Evolutionary conservation across 2,113 vertebrate genomes (phyloP).

Genomic region (Odontophorus gujanensis): DNA sequence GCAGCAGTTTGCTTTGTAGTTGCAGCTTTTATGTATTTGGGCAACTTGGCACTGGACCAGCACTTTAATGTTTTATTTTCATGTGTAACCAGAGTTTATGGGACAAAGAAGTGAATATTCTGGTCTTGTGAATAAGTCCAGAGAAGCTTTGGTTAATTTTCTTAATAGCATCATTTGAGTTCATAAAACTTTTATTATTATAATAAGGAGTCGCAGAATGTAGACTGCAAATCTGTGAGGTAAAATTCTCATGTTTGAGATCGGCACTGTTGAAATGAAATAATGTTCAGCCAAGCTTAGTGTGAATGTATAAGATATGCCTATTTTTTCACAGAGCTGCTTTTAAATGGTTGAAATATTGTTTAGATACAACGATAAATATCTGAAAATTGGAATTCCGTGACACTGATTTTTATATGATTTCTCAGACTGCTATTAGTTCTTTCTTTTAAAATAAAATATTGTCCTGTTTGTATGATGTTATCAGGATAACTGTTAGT

Average conservation of each 20-base stretch:
- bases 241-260: background rate
- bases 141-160: conserved; percentile 41
- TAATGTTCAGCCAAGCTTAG: background rate
- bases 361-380: background rate
- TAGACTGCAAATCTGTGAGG: conserved; percentile 7
- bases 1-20: conserved; percentile 17
- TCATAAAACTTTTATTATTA: conserved; percentile 47
- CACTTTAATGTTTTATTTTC: conserved; percentile 38
- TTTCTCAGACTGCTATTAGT: background rate
- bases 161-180: conserved; percentile 36
- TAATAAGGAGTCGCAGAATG: conserved; percentile 24
- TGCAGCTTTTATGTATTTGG: background rate
- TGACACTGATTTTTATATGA: background rate
- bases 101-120: conserved; percentile 31
- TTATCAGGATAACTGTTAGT: background rate
- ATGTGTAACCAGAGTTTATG: conserved; percentile 29
- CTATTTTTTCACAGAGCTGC: background rate
- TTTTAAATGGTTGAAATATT: conserved; percentile 3
- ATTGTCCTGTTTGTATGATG: background rate
- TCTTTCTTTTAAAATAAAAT: background rate
- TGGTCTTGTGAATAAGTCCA: conserved; percentile 8
- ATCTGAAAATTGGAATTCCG: background rate
- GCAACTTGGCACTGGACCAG: conserved; percentile 29
- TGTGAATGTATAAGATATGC: background rate
- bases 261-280: background rate